These are phyloP conservation scores for Ctenosaura bakeri DNA, from an alignment of 2,797 vertebrate genomes.

Conservation along the genomic window DNA sequence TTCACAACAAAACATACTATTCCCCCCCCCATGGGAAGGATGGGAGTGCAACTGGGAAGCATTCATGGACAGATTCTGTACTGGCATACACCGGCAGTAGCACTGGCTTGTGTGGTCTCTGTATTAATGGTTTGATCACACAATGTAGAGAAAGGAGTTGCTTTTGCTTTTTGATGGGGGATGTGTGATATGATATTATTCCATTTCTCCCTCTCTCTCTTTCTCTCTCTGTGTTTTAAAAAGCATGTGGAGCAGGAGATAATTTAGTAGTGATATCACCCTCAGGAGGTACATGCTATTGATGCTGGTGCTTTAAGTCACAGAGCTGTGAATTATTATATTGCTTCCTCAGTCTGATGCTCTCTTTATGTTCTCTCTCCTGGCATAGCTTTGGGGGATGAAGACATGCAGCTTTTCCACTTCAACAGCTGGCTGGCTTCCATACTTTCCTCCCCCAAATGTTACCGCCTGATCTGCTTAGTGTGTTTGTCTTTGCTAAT, in stretches of 20 bases:
- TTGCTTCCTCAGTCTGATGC: constrained; percentile 74
- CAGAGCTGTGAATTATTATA: constrained; percentile 77
- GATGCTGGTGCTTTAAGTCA: constrained; percentile 73
- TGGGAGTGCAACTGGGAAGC: constrained; percentile 11
- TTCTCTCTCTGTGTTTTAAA: constrained; percentile 28
- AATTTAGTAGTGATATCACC: constrained; percentile 41
- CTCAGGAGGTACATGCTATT: constrained; percentile 65
- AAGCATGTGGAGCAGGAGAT: constrained; percentile 49
- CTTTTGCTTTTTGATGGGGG: constrained; percentile 44
- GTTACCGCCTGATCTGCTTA: constrained; percentile 88
- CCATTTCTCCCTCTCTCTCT: not conserved
- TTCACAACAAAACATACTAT: not conserved
- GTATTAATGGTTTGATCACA: constrained; percentile 13
- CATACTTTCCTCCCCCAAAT: constrained; percentile 77
- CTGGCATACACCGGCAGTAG: not conserved
- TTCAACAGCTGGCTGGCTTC: constrained; percentile 80
- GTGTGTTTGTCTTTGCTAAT: constrained; percentile 96
- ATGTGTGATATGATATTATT: constrained; percentile 35
- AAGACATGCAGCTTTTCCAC: constrained; percentile 81
- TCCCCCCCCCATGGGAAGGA: not conserved
- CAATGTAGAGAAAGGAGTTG: not conserved
- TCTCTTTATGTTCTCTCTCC: constrained; percentile 73
- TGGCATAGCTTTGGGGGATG: constrained; percentile 76
- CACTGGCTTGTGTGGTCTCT: constrained; percentile 25
- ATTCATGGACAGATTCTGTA: not conserved